Base-by-base conservation (phyloP, 2,888 invertebrate genomes). In the Megalurothrips usitatus region DNA sequence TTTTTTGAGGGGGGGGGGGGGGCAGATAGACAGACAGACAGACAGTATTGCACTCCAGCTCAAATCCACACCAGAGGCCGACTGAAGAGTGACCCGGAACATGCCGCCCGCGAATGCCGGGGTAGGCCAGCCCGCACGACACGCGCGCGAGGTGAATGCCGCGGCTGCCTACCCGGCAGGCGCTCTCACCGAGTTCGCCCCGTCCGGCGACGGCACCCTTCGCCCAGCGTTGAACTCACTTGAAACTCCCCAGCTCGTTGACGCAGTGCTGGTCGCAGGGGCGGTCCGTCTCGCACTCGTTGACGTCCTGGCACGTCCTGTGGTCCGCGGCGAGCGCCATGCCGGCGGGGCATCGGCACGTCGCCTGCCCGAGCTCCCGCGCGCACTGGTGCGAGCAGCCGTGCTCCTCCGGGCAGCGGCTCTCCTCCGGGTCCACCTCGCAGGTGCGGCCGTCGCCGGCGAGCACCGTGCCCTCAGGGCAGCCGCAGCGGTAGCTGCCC, bases 371-470 rank as follows among this genome's bases (percentile, higher is more conserved):
- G 82, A 89, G 88, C 63, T 91, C 91, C 84, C 88, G 87, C 58
- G 88, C 86, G 85, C 92, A 92, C 78, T 87, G 88, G 84, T 84
- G 84, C 79, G 84, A 83, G 82, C 86, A 88, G 0, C 89, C 89
- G 11, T 85, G 84, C 78, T 87, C 88, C 84, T 91, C 91, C 85
- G 92, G 91, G 85, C 92, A 92, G n/a, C 91, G 91, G 12, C 91
- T 92, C 84, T 88, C 89, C 43, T 91, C 92, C 85, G 91, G 91
- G 84, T 91, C 89, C 84, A 90, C 88, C 4, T 84, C 82, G 81
- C 87, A 88, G 12, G 86, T 82, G 52, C 81, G 82, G 82, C 83
- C 83, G 80, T 83, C 83, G 11, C 34, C 48, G 75, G 83, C 84
- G 79, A 83, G 82, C 28, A 79, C 82, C 34, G 82, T 82, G 6